Evolutionary conservation across 2,113 vertebrate species (phyloP).

Genomic region (Gymnobelideus leadbeateri): DNA sequence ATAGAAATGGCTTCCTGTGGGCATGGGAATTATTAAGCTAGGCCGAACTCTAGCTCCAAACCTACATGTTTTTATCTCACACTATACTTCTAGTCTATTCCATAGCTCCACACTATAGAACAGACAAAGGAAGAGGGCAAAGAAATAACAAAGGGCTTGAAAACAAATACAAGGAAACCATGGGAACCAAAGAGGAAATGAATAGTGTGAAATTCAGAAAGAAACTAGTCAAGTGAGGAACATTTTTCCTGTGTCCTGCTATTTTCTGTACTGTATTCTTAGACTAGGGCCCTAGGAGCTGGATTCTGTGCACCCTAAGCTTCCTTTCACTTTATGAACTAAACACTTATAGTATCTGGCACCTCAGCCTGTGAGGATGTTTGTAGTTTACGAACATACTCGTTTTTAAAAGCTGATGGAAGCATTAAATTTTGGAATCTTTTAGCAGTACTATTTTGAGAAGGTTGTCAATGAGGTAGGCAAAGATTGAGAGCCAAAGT

Average conservation of each 20-base stretch:
- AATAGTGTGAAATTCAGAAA: slow-evolving; percentile 80
- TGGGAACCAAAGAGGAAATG: slow-evolving; percentile 80
- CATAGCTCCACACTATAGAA: slow-evolving; percentile 63
- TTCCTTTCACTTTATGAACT: slow-evolving; percentile 74
- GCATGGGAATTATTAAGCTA: slow-evolving; percentile 44
- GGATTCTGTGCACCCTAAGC: slow-evolving; percentile 65
- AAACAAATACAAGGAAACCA: slow-evolving; percentile 81
- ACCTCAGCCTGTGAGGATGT: not conserved
- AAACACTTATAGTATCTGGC: slow-evolving; percentile 32
- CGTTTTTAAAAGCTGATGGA: slow-evolving; percentile 15
- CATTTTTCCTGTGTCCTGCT: slow-evolving; percentile 39
- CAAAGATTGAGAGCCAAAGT: not conserved
- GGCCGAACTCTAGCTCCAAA: slow-evolving; percentile 5
- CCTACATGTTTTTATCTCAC: slow-evolving; percentile 71
- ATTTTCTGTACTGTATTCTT: slow-evolving; percentile 69
- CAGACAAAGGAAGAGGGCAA: slow-evolving; percentile 81
- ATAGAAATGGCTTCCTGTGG: slow-evolving; percentile 46
- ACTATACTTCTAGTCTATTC: slow-evolving; percentile 37
- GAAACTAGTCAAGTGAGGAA: slow-evolving; percentile 71
- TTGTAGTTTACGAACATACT: slow-evolving; percentile 14
- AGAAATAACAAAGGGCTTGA: slow-evolving; percentile 79
- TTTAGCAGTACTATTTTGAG: not conserved
- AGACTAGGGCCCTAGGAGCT: slow-evolving; percentile 55
- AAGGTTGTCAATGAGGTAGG: not conserved
- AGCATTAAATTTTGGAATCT: slow-evolving; percentile 1